Evolutionary conservation across 2,888 invertebrate genomes (phyloP).

Genomic region (Monopis laevigella): DNA sequence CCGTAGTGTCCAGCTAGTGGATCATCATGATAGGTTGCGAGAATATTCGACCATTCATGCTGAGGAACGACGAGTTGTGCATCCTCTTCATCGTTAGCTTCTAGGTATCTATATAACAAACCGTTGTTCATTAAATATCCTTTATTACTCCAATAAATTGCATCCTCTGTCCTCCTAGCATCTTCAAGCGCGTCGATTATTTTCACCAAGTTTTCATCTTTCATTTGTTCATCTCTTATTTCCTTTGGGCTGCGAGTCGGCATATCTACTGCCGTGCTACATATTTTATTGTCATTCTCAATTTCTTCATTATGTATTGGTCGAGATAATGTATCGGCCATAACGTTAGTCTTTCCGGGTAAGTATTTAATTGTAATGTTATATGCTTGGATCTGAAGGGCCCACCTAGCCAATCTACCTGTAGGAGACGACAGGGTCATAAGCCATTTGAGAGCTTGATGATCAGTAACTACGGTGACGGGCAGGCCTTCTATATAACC

Average conservation of each 20-base stretch:
- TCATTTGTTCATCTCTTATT: slow-evolving; percentile 15
- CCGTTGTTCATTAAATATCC: slow-evolving; percentile 22
- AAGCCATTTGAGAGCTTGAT: slow-evolving; percentile 38
- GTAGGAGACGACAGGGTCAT: slow-evolving; percentile 31
- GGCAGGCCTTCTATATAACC: slow-evolving; percentile 37
- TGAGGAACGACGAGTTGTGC: slow-evolving; percentile 19
- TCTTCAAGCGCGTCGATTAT: slow-evolving; percentile 16
- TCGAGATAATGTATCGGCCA: slow-evolving; percentile 34
- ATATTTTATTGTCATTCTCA: not conserved
- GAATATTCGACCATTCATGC: slow-evolving; percentile 17
- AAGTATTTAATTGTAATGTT: slow-evolving; percentile 29
- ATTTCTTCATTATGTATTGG: slow-evolving; percentile 15
- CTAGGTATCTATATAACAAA: slow-evolving; percentile 20
- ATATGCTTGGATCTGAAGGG: slow-evolving; percentile 31
- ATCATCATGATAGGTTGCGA: slow-evolving; percentile 21
- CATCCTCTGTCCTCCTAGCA: not conserved
- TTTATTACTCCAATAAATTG: slow-evolving; percentile 17
- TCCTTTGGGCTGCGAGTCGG: slow-evolving; percentile 4
- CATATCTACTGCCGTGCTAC: slow-evolving; percentile 5
- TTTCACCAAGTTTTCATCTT: slow-evolving; percentile 18
- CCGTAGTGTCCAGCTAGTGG: slow-evolving; percentile 25
- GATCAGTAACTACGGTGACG: slow-evolving; percentile 38
- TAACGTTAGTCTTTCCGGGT: slow-evolving; percentile 19
- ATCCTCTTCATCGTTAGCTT: slow-evolving; percentile 18
- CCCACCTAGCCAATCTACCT: slow-evolving; percentile 41